Evolutionary conservation across 2,113 vertebrate genomes (phyloP).

Genomic region (Eurystomus gularis): DNA sequence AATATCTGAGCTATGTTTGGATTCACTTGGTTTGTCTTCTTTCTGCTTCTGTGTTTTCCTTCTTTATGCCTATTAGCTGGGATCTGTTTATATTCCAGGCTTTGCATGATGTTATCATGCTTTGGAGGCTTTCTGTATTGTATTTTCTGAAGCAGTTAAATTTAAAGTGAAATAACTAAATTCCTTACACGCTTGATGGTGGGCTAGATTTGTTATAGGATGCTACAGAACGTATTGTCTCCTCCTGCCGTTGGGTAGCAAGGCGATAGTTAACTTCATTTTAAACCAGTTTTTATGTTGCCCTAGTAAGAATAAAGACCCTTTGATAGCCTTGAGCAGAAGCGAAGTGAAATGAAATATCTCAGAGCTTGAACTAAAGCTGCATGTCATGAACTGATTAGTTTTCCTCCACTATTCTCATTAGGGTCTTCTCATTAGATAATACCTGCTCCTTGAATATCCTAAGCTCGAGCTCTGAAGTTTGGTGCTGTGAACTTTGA

Average conservation of each 20-base stretch:
- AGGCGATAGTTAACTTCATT: not conserved
- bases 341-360: not conserved
- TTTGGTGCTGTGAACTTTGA: not conserved
- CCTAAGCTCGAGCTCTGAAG: not conserved
- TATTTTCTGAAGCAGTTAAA: not conserved
- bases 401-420: not conserved
- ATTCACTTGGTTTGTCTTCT: not conserved
- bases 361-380: not conserved
- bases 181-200: not conserved
- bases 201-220: not conserved
- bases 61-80: not conserved
- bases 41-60: conserved; percentile 1
- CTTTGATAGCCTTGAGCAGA: not conserved
- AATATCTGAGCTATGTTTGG: not conserved
- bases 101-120: not conserved
- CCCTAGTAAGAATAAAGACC: not conserved
- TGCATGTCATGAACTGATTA: not conserved
- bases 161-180: not conserved
- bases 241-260: not conserved
- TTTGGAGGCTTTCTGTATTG: not conserved
- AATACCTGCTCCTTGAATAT: not conserved
- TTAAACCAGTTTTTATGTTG: not conserved
- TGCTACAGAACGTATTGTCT: not conserved
- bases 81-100: not conserved
- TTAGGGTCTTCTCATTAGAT: not conserved